Evolutionary conservation across 2,888 invertebrate species (phyloP).

Genomic region (Punctoribates punctum): DNA sequence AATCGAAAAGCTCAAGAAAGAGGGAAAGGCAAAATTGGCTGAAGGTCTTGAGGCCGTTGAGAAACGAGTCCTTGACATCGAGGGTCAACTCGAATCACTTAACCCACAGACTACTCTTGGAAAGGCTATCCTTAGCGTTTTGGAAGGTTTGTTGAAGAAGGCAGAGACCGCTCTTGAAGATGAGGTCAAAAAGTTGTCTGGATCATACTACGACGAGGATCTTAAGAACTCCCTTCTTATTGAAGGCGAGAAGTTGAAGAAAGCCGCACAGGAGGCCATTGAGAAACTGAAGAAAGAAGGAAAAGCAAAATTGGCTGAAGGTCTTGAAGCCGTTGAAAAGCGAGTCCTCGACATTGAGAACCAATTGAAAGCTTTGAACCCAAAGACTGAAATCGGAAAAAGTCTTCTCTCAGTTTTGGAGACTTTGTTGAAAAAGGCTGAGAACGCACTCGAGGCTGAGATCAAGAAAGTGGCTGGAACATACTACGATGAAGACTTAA

Average conservation of each 20-base stretch:
- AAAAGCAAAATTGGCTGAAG: not conserved
- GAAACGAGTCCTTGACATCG: conserved; percentile 1
- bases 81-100: not conserved
- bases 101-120: conserved; percentile 6
- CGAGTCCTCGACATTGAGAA: not conserved
- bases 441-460: not conserved
- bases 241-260: not conserved
- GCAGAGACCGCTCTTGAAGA: conserved; percentile 22
- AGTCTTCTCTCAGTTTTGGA: too few species aligned
- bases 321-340: not conserved
- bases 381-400: not conserved
- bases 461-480: not conserved
- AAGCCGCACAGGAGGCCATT: not conserved
- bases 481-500: not conserved
- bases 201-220: not conserved
- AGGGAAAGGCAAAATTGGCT: not conserved
- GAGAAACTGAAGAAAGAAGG: not conserved
- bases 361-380: not conserved
- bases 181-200: conserved; percentile 15
- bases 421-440: not conserved
- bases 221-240: not conserved
- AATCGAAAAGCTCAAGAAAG: not conserved
- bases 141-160: conserved; percentile 15
- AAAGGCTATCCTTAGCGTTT: not conserved
- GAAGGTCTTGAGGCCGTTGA: conserved; percentile 9